Evolutionary conservation across 2,797 vertebrate species (phyloP).

Genomic region (Masticophis lateralis): DNA sequence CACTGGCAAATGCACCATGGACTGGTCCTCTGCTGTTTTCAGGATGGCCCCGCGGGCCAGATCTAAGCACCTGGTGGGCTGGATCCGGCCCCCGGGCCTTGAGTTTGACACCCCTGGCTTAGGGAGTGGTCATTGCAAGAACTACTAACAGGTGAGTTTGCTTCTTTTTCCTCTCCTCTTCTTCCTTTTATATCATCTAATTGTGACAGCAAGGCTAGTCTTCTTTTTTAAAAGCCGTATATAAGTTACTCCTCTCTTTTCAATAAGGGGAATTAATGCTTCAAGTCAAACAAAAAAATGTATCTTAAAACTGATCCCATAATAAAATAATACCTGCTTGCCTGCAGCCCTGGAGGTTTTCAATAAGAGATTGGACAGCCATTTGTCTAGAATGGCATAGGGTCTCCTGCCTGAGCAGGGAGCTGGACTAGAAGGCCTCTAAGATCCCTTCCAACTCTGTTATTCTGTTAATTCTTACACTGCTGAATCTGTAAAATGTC

Average conservation of each 20-base stretch:
- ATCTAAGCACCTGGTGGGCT: no score
- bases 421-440: neutral
- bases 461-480: neutral
- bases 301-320: neutral
- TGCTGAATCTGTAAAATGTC: neutral
- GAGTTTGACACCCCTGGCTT: no score
- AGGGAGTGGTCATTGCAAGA: neutral
- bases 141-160: neutral
- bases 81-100: no score
- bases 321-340: neutral
- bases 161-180: neutral
- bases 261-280: neutral
- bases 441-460: neutral
- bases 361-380: neutral
- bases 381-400: neutral
- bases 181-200: neutral
- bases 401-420: neutral
- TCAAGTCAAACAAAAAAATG: neutral
- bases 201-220: neutral
- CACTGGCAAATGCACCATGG: no score
- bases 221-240: neutral
- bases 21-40: no score
- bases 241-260: neutral
- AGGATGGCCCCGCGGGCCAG: no score
- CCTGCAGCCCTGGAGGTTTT: neutral